Evolutionary conservation across 2,888 invertebrate species (phyloP).

Genomic region (Mimas tiliae): DNA sequence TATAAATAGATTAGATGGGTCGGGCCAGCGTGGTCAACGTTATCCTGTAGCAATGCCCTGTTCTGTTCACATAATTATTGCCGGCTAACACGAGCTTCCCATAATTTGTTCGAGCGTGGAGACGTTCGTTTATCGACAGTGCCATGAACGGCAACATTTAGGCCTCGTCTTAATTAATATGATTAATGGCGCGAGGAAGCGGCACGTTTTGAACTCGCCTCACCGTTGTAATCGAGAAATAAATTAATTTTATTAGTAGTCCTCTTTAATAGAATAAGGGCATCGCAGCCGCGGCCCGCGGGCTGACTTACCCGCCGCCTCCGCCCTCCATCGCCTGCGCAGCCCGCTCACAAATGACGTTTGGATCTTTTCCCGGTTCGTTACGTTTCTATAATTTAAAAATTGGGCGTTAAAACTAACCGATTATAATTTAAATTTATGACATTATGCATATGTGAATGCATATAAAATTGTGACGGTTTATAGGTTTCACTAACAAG

Average conservation of each 20-base stretch:
- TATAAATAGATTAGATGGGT: not conserved
- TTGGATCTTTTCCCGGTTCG: conserved; percentile 64
- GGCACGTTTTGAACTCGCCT: conserved; percentile 77
- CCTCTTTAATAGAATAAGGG: conserved; percentile 78
- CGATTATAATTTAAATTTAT: conserved; percentile 80
- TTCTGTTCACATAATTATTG: conserved; percentile 44
- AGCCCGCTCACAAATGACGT: conserved; percentile 56
- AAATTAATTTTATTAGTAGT: conserved; percentile 83
- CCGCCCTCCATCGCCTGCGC: conserved; percentile 13
- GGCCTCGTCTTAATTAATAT: conserved; percentile 82
- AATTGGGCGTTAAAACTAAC: conserved; percentile 79
- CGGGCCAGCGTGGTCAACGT: not conserved
- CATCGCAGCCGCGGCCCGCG: conserved; percentile 47
- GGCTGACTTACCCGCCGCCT: conserved; percentile 26
- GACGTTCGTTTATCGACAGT: conserved; percentile 67
- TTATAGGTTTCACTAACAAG: conserved; percentile 70
- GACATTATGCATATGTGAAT: conserved; percentile 69
- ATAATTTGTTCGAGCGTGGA: conserved; percentile 60
- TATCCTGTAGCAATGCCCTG: not conserved
- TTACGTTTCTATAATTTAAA: conserved; percentile 76
- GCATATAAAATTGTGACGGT: conserved; percentile 65
- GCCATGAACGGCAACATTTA: conserved; percentile 78
- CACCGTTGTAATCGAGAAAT: conserved; percentile 82
- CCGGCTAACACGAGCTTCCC: conserved; percentile 57
- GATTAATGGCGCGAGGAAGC: conserved; percentile 77